Evolutionary conservation across 2,113 vertebrate species (phyloP).

Genomic region (Lathamus discolor): DNA sequence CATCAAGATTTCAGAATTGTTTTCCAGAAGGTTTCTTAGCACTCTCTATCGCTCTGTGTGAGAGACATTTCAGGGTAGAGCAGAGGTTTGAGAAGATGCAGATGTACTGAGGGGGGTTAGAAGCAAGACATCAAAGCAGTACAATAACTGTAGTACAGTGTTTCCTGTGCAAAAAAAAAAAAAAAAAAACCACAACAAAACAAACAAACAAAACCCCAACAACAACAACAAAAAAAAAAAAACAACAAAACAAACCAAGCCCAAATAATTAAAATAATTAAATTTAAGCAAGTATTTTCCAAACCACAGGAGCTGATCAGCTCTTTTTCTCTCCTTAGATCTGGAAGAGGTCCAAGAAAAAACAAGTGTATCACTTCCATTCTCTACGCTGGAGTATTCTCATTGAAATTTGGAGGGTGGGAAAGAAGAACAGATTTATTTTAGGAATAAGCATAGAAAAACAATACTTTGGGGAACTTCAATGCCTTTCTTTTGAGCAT

Average conservation of each 20-base stretch:
- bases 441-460: background rate
- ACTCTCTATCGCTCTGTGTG: background rate
- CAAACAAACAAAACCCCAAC: too few relatives aligned
- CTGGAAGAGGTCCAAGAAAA: background rate
- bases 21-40: background rate
- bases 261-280: background rate
- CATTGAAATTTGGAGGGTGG: background rate
- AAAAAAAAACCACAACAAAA: too few relatives aligned
- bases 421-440: background rate
- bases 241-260: background rate
- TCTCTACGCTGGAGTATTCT: background rate
- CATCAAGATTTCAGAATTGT: background rate
- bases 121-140: background rate
- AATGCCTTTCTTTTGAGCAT: background rate
- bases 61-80: background rate
- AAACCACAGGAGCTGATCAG: background rate
- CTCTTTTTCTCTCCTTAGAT: background rate
- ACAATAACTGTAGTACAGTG: background rate
- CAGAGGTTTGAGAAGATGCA: background rate
- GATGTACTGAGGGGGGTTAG: background rate
- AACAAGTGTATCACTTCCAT: background rate
- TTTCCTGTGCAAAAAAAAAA: background rate
- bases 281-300: background rate
- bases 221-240: too few relatives aligned
- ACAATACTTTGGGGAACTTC: background rate